A percentile compares a stretch with the other conserved stretches of the same genome.
Evolutionary conservation across 2,113 vertebrate genomes (phyloP).

Genomic region (Malurus alboscapulatus): DNA sequence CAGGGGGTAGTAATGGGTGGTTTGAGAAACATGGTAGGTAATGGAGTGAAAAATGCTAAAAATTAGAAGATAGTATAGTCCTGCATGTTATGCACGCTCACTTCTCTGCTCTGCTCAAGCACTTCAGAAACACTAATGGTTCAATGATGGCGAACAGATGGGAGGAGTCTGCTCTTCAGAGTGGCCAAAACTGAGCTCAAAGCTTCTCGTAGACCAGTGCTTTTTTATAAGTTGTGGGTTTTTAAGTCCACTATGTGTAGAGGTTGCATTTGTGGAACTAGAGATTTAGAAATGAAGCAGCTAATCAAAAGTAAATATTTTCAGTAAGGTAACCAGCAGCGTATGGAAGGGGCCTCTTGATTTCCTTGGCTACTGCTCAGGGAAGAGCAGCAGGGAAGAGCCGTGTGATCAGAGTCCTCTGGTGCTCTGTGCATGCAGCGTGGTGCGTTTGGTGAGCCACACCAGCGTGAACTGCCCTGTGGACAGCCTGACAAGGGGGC

Average conservation of each 20-base stretch:
- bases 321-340: accelerated
- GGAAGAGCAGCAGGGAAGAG: not conserved
- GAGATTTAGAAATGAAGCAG: not conserved
- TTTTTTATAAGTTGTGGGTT: not conserved
- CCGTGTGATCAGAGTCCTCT: accelerated
- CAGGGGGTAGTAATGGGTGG: not conserved
- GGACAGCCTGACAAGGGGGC: not conserved
- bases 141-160: not conserved
- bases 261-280: not conserved
- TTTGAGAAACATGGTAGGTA: not conserved
- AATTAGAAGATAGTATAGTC: not conserved
- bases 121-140: not conserved
- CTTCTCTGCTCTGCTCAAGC: not conserved
- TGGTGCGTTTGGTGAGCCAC: accelerated
- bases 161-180: not conserved
- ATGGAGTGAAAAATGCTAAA: not conserved
- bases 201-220: not conserved
- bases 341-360: accelerated
- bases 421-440: accelerated
- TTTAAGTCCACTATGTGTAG: not conserved
- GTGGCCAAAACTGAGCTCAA: not conserved
- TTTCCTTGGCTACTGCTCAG: not conserved
- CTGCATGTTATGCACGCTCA: not conserved
- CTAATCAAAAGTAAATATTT: not conserved
- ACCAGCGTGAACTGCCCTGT: not conserved